phyloP scores from a whole-genome alignment of 2,113 vertebrate species.

The Petromus typicus region DNA sequence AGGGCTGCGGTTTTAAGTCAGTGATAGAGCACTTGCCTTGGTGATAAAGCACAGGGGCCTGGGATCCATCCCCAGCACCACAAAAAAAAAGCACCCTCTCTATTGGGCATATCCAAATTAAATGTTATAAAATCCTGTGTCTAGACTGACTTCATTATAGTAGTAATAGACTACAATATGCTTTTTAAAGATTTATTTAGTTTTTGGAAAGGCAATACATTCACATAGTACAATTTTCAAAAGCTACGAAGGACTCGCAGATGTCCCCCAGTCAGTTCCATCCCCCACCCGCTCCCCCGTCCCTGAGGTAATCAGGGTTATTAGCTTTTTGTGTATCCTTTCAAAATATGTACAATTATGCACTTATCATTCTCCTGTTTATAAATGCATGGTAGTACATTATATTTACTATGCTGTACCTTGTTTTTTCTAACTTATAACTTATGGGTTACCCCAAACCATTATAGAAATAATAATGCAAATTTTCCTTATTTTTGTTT shows the following conservation, averaged over 20 bases:
- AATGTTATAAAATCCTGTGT: constrained; percentile 8
- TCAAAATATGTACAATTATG: constrained; percentile 37
- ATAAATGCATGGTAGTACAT: constrained; percentile 39
- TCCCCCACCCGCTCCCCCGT: not conserved
- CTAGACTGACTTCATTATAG: constrained; percentile 56
- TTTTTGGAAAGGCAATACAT: constrained; percentile 59
- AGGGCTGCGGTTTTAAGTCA: not conserved
- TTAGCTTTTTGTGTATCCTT: constrained; percentile 21
- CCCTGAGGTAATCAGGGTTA: constrained; percentile 35
- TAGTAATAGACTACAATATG: not conserved
- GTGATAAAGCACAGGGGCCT: not conserved
- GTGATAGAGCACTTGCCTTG: not conserved
- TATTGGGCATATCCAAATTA: not conserved
- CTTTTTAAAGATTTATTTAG: constrained; percentile 57
- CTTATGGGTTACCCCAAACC: constrained; percentile 19
- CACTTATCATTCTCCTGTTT: constrained; percentile 35
- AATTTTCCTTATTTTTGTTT: constrained; percentile 54
- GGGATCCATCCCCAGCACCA: not conserved
- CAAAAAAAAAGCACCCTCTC: constrained; percentile 1
- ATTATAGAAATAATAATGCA: constrained; percentile 38
- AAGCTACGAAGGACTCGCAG: constrained; percentile 57
- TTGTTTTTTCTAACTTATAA: constrained; percentile 54
- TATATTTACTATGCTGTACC: constrained; percentile 6
- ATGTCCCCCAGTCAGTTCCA: constrained; percentile 11
- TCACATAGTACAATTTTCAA: constrained; percentile 58